Conservation (phyloP, 1,140 invertebrate species). For the Bilobella aurantiaca region DNA sequence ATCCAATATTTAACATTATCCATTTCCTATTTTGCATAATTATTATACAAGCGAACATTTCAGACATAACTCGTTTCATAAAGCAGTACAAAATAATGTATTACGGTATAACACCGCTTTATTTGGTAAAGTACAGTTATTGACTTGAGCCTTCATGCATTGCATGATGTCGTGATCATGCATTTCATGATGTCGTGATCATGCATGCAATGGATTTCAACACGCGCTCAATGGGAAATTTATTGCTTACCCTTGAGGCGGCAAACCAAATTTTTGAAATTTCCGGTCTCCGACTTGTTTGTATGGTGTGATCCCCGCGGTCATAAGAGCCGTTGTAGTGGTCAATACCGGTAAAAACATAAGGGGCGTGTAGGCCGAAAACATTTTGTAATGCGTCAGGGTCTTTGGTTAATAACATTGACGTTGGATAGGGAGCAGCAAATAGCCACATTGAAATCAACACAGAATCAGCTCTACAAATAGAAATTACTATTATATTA, state of each 20-base stretch:
- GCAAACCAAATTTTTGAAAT: slow-evolving; percentile 93
- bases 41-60: too few relatives aligned
- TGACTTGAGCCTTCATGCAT: too few relatives aligned
- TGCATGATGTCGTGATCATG: background rate
- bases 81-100: too few relatives aligned
- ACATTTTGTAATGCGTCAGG: background rate
- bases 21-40: too few relatives aligned
- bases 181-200: background rate
- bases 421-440: background rate
- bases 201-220: too few relatives aligned
- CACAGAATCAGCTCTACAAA: slow-evolving; percentile 45
- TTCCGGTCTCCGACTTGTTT: slow-evolving; percentile 82
- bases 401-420: background rate
- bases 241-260: slow-evolving; percentile 73
- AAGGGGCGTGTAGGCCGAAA: background rate
- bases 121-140: too few relatives aligned
- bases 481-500: too few relatives aligned
- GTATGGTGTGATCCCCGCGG: slow-evolving; percentile 77
- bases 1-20: too few relatives aligned
- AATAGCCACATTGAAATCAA: background rate
- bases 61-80: too few relatives aligned
- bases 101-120: too few relatives aligned
- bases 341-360: background rate
- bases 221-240: too few relatives aligned
- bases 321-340: slow-evolving; percentile 1